Evolutionary conservation across 2,113 vertebrate species (phyloP), one percentile per base, ranked within the genome.

Genomic region (Gila orcuttii): DNA sequence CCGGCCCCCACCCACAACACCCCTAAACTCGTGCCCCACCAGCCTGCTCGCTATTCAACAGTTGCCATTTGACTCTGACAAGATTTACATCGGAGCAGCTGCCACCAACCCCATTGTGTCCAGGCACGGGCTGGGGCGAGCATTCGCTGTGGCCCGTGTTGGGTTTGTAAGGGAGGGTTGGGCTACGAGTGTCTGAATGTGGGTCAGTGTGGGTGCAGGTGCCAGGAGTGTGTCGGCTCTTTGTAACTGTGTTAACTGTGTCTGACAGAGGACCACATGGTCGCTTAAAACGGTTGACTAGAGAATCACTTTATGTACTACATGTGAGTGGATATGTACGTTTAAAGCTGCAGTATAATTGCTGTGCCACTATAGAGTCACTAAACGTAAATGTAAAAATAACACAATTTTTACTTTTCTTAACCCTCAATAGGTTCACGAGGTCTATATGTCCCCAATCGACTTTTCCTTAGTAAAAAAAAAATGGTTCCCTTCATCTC

Each of bases 11-110:
- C 36, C 39, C 64, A 28, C 33, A 33, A 47, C 33, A 42, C 60
- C 62, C 28, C 47, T 47, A 21, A 17, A 15, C 82, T 79, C 36
- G 21, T 68, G 25, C 66, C 76, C 66, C 45, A 23, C 36, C 31
- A 23, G 57, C 86, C 66, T 79, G 71, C 79, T 33, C 76, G 17
- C 84, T 82, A 89, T 90, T 91, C 90, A 91, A 91, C 90, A 91
- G 89, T 91, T 91, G 90, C 84, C 82, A 89, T 89, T 82, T 88
- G 88, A 90, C 86, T 89, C 85, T 86, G 88, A 88, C 86, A 82
- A 86, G 90, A 90, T 86, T 91, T 91, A 87, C 83, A 81, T 86
- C 82, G 84, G 80, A 74, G 88, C 89, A 91, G 89, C 89, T 91
- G 90, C 88, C 76, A 86, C 83, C 80, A 85, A 76, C 59, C 59